A percentile compares a stretch with the other conserved stretches of the same genome.
Conservation (phyloP, 2,797 vertebrate genomes). For the Sphaeramia orbicularis region DNA sequence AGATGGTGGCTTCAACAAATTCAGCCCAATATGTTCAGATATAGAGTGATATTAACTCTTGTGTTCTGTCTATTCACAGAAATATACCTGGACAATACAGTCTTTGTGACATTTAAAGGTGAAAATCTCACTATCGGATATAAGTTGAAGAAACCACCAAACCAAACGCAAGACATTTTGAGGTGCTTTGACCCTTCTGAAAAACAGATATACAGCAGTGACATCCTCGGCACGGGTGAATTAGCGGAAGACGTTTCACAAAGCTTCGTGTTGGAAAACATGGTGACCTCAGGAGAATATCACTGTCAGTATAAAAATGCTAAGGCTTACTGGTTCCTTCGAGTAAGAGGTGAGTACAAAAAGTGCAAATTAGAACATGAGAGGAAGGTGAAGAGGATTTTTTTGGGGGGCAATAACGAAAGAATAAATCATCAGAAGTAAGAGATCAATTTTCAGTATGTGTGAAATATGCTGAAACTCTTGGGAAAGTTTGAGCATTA, state of each 20-base stretch:
- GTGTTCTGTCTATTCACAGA: slow-evolving; percentile 44
- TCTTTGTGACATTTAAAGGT: slow-evolving; percentile 67
- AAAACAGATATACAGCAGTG: accelerated
- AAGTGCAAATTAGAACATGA: not conserved
- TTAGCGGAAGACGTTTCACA: accelerated
- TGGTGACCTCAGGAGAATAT: slow-evolving; percentile 75
- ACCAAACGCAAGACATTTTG: not conserved
- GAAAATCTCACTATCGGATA: slow-evolving; percentile 11
- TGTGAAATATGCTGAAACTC: too few relatives aligned
- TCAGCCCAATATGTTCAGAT: not conserved
- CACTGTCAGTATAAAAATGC: slow-evolving; percentile 34
- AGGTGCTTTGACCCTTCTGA: not conserved
- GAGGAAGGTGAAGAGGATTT: not conserved
- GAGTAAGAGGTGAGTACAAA: slow-evolving; percentile 76
- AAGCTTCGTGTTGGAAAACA: slow-evolving; percentile 7
- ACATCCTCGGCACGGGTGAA: accelerated
- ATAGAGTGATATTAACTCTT: not conserved
- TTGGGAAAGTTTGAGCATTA: too few relatives aligned
- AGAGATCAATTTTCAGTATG: too few relatives aligned
- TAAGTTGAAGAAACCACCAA: slow-evolving; percentile 7
- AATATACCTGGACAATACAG: slow-evolving; percentile 19
- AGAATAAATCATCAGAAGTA: not conserved
- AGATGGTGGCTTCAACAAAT: too few relatives aligned
- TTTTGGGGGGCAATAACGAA: not conserved
- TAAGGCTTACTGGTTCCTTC: slow-evolving; percentile 63